Conservation (phyloP, 2,888 invertebrate genomes). For the Agrochola litura region DNA sequence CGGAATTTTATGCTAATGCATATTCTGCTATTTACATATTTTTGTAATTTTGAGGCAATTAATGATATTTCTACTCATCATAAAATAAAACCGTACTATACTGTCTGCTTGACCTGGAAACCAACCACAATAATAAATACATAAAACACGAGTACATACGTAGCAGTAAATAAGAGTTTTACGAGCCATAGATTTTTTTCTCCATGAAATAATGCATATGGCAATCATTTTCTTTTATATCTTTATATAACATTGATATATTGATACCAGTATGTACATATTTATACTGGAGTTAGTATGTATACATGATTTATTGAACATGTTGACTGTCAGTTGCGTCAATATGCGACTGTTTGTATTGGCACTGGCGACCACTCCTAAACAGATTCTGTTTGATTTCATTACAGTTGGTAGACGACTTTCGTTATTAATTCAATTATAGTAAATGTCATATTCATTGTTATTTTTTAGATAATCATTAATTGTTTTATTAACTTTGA, state of each 20-base stretch:
- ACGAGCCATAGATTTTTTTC: conserved; percentile 29
- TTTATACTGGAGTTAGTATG: conserved; percentile 45
- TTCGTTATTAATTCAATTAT: conserved; percentile 43
- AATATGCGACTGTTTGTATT: conserved; percentile 70
- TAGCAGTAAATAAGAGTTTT: conserved; percentile 47
- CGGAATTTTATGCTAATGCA: conserved; percentile 25
- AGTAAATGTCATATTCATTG: conserved; percentile 16
- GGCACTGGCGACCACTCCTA: conserved; percentile 61
- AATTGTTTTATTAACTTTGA: conserved; percentile 22
- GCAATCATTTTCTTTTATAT: conserved; percentile 37
- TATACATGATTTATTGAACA: conserved; percentile 71
- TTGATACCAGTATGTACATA: conserved; percentile 42
- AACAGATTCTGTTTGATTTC: conserved; percentile 65
- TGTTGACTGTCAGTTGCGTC: conserved; percentile 72
- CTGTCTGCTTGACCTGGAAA: conserved; percentile 38
- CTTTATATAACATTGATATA: conserved; percentile 43
- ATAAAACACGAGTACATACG: conserved; percentile 45
- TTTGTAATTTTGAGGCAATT: conserved; percentile 24
- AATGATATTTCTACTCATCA: conserved; percentile 16
- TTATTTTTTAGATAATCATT: conserved; percentile 41
- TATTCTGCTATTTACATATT: conserved; percentile 30
- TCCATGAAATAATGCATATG: conserved; percentile 36
- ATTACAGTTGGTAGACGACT: conserved; percentile 45
- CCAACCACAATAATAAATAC: conserved; percentile 39
- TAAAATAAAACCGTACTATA: conserved; percentile 25